Base-by-base conservation (phyloP, 2,113 vertebrate genomes). In the Paedocypris sp. region DNA sequence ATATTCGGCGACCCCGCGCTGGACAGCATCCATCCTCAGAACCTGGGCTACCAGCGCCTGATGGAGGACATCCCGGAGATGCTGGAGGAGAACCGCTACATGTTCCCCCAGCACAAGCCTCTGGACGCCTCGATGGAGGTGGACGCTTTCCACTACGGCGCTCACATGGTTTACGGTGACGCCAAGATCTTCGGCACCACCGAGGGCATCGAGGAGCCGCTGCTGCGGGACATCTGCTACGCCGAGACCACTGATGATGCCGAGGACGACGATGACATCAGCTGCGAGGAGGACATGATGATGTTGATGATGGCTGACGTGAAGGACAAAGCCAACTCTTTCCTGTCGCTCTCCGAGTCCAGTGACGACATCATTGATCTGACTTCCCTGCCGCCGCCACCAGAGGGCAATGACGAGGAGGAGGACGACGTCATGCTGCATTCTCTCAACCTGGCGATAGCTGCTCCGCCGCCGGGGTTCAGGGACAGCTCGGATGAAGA, bases 301-400 rank as follows among this genome's bases (percentile, higher is more conserved):
- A 80, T 89, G 28, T 75, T 89, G 65, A 84, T 87, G 42, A 71
- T 83, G 73, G 88, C 89, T 56, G 92, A 97, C 76, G 85, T 87
- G 62, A 43, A 48, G 43, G 89, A 81, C 75, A 91, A 89, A 78
- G 87, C 90, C 1, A 67, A 45, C 36, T 70, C 87, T 64, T 82
- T 97, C 53, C 90, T 97, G 58, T 91, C 81, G 11, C 84, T 98
- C 62, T 96, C 94, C 1, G 95, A 90, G 59, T 98, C 95, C 52
- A 97, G 89, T 2, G 95, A 97, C 68, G 95, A 98, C 79, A 98
- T 98, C 79, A 98, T 98, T 49, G 95, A 98, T 78, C 83, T 98
- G 69, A 98, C 95, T 10, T 92, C 91, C 45, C 90, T 98, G 57
- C 95, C 95, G 51, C 95, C 95, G n/a, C 95, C 92, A n/a, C 93